Evolutionary conservation across 2,888 invertebrate species (phyloP), one percentile per base, ranked within the genome.

Genomic region (Nomada lathburiana): DNA sequence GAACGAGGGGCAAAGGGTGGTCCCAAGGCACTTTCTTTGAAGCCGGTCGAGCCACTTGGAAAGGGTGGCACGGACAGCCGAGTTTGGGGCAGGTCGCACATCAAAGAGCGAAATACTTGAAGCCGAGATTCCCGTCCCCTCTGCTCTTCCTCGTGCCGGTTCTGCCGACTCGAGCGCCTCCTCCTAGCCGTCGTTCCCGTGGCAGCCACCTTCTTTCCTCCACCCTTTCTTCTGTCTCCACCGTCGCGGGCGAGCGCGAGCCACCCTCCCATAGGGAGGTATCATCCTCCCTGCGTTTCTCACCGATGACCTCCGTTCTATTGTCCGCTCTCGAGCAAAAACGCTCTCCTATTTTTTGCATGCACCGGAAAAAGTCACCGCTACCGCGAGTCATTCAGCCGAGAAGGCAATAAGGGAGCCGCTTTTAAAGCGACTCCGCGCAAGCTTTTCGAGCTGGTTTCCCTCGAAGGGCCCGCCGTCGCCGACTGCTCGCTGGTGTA

Each of bases 91-190:
- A 90, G 91, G 90, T 91, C 89, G 91, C 89, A 91, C 91, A 93
- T 93, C 93, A 93, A 93, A 93, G 93, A 90, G 90, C 89, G 92
- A 92, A 92, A 92, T 91, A 93, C 93, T 93, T 91, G 91, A 93
- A 89, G 89, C 91, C 89, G 91, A 92, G 92, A 93, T 92, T 92
- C 90, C 85, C 86, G 53, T 77, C 84, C 85, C 62, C 36, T 69
- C 73, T 20, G 23, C 62, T n/a, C 47, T 18, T 47, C 23, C 26
- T 62, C 29, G 76, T 71, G 77, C 85, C 82, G 84, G 80, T 62
- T 76, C 47, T 63, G 9, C 60, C 77, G 59, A 36, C 52, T 53
- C 60, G 65, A 2, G 16, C 69, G 11, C 47, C 47, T 29, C 55
- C 42, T 65, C 47, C 67, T 20, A 5, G 59, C 75, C 29, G 52